Evolutionary conservation across 2,113 vertebrate species (phyloP).

Genomic region (Notechis scutatus): DNA sequence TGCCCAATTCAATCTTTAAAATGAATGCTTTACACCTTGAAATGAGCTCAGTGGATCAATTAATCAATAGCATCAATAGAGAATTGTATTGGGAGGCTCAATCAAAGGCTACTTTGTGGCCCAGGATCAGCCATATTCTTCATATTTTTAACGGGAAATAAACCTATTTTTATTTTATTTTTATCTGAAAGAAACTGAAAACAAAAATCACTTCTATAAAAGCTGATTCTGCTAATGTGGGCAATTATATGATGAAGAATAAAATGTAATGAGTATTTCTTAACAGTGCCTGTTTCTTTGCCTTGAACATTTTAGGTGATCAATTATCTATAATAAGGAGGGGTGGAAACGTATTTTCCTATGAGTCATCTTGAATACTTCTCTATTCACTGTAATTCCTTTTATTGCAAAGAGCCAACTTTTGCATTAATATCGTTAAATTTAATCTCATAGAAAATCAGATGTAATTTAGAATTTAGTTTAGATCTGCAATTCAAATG

Average conservation of each 20-base stretch:
- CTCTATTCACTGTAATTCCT: neutral
- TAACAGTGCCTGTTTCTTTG: conserved; percentile 29
- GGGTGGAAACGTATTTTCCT: neutral
- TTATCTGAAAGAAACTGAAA: conserved; percentile 21
- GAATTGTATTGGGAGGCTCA: neutral
- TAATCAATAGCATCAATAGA: neutral
- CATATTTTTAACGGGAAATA: neutral
- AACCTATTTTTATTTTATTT: conserved; percentile 8
- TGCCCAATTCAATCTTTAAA: neutral
- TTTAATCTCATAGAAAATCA: conserved; percentile 44
- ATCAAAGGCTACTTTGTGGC: neutral
- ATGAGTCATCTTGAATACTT: conserved; percentile 27
- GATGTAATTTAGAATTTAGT: conserved; percentile 13
- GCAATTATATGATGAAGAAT: conserved; percentile 26
- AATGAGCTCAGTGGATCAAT: neutral
- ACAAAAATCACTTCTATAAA: neutral
- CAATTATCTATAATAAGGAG: conserved; percentile 41
- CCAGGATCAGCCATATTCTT: neutral
- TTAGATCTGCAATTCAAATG: conserved; percentile 20
- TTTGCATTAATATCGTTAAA: conserved; percentile 24
- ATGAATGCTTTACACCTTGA: neutral
- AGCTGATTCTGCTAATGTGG: conserved; percentile 48
- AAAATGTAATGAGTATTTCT: conserved; percentile 38
- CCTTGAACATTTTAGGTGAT: conserved; percentile 10
- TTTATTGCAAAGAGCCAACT: conserved; percentile 5